phyloP scores from a whole-genome alignment of 2,797 vertebrate species.

The Lacerta agilis region DNA sequence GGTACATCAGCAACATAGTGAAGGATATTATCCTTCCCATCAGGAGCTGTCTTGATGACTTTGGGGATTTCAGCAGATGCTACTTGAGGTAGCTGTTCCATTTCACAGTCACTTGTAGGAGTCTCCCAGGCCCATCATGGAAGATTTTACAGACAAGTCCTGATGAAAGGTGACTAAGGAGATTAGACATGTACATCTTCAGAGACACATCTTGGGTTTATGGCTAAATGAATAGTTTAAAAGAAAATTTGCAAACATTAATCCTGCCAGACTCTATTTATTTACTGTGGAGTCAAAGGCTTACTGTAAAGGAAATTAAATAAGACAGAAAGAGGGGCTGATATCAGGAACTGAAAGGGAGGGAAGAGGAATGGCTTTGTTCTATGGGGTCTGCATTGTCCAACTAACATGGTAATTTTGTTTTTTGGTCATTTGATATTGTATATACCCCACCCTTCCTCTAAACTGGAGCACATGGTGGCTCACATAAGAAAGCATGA shows the following conservation, averaged over 20 bases:
- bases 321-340: not conserved
- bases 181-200: slow-evolving; percentile 14
- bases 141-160: not conserved
- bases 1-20: slow-evolving; percentile 5
- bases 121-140: not conserved
- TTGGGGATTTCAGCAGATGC: slow-evolving; percentile 19
- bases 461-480: no score
- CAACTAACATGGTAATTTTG: not conserved
- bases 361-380: not conserved
- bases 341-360: not conserved
- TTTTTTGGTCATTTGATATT: no score
- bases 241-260: not conserved
- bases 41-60: not conserved
- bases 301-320: not conserved
- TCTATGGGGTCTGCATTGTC: no score
- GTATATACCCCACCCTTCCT: no score
- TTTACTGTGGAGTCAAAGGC: not conserved
- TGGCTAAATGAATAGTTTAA: slow-evolving; percentile 9
- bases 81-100: not conserved
- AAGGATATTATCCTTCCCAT: slow-evolving; percentile 4
- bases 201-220: not conserved
- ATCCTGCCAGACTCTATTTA: slow-evolving; percentile 13
- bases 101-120: slow-evolving; percentile 13
- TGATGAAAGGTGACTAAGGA: slow-evolving; percentile 23
- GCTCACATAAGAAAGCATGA: no score